Evolutionary conservation across 2,888 invertebrate species (phyloP), one percentile per base, ranked within the genome.

Genomic region (Cistogaster globosa): DNA sequence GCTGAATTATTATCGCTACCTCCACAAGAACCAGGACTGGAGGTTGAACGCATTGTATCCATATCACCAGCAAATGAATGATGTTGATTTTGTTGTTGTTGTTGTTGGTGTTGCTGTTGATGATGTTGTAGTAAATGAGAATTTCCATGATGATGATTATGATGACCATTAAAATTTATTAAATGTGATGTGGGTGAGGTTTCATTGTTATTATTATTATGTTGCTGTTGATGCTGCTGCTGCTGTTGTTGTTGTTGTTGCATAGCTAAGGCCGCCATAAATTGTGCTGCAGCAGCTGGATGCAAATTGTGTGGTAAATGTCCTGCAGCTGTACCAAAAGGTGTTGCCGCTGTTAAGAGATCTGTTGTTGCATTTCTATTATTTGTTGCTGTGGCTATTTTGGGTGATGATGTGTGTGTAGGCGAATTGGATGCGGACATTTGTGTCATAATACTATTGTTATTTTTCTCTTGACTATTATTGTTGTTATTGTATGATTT

Each of bases 191-290:
- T 89, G 69, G 90, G 91, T 32, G 91, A 90, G 63, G 76, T 81
- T 53, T 80, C 69, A 55, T 63, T 53, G 36, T 85, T 78, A 65
- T 76, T 69, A 32, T 8, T 32, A 32, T 26, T 26, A 22, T 81
- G 45, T n/a, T 75, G 72, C 8, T 83, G 78, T 12, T 71, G 82
- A 0, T 83, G 81, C 2, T 80, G 81, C 0, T 75, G 75, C 9
- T 82, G 75, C 83, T 83, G 83, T 14, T 86, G 86, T 0, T 78
- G 83, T 1, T 83, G 82, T 57, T 90, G 88, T 74, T 91, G 91
- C 90, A 91, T 89, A 81, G 91, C 91, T 86, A 91, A 76, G 5
- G 91, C 91, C 16, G 91, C 91, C 91, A 91, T 90, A 76, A 91
- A 89, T 77, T 90, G 91, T 16, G 91, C 90, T 1, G 88, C 88